Base-by-base conservation (phyloP, 2,113 vertebrate species). In the Engystomops pustulosus region DNA sequence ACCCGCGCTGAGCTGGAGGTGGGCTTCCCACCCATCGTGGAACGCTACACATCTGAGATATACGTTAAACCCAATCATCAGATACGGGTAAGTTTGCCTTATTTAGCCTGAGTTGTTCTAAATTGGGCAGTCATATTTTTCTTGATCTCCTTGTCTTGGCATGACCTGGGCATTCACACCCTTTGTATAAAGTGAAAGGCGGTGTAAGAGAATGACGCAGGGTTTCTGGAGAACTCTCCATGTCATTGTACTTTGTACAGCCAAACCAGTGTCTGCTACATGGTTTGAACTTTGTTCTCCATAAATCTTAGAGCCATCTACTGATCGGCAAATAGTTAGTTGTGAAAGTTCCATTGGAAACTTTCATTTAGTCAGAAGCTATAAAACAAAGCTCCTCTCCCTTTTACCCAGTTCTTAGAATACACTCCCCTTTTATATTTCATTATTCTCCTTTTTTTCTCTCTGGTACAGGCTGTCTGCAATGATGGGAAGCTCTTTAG, bases 401-500 rank as follows among this genome's bases (percentile, higher is more conserved):
- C 55, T 60, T 27, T 60, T 27, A 17, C 58, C 25, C 11, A 62
- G 3, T 62, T 62, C 25, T 27, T 30, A 62, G 10, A 30, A 15
- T 30, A 62, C 4, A 6, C 51, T 53, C 4, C n/a, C 1, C 0
- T 58, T 6, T 1, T 23, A 23, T 58, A 11, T n/a, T 47, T 14
- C n/a, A 10, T 25, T 23, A 12, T 5, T 47, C 3, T 72, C 25
- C 7, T 51, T 30, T 32, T 18, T 11, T 55, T 14, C 10, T 30
- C 12, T 3, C n/a, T n/a, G n/a, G 18, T 87, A 85, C 89, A 95
- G 94, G 94, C 93, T 0, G 88, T 95, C 70, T 95, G 93, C 60
- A 92, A 88, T 17, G 89, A 95, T 1, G 91, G 93, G 11, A 90
- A 89, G 25, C 90, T 95, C 69, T 95, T 95, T 89, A 93, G 88